Percentiles rank a stretch among this genome's conserved stretches.
Conservation (phyloP, 1,140 invertebrate genomes). For the Drosophila malerkotliana region DNA sequence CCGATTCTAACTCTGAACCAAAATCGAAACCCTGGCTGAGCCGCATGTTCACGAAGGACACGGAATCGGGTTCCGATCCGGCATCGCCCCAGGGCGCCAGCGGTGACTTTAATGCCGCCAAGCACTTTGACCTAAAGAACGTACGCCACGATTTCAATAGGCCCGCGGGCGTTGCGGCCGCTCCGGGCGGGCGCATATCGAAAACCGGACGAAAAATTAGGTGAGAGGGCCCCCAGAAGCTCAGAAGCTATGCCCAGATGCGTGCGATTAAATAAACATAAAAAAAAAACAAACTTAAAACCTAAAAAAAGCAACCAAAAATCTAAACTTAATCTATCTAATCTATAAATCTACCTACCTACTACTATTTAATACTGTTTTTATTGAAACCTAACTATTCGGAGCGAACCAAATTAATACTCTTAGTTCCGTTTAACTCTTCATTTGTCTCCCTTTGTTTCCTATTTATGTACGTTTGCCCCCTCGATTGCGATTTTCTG, state of each 20-base stretch:
- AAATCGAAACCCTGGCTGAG: conserved; percentile 83
- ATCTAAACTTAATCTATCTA: conserved; percentile 35
- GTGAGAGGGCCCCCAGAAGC: conserved; percentile 70
- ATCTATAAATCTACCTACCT: conserved; percentile 36
- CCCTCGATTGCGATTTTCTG: conserved; percentile 28
- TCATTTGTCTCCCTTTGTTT: conserved; percentile 43
- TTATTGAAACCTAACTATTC: conserved; percentile 35
- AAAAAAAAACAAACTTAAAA: conserved; percentile 20
- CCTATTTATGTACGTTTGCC: conserved; percentile 18
- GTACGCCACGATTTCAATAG: conserved; percentile 82
- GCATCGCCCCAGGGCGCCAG: conserved; percentile 3
- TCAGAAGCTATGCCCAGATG: conserved; percentile 23
- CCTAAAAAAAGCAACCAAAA: too few relatives aligned
- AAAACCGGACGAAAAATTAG: conserved; percentile 84
- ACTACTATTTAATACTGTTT: conserved; percentile 35
- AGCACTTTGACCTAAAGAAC: conserved; percentile 82
- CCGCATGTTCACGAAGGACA: conserved; percentile 73
- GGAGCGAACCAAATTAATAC: conserved; percentile 45
- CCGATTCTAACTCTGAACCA: conserved; percentile 59
- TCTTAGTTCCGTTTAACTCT: conserved; percentile 42
- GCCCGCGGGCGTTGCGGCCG: conserved; percentile 76
- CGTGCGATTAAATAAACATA: conserved; percentile 47
- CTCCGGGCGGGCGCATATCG: conserved; percentile 64
- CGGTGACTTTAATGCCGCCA: conserved; percentile 76
- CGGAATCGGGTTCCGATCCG: conserved; percentile 33